Percentiles rank a stretch among this genome's conserved stretches.
These are phyloP conservation scores for Tetranychus urticae DNA, from an alignment of 1,140 invertebrate species.

Conservation along the genomic window DNA sequence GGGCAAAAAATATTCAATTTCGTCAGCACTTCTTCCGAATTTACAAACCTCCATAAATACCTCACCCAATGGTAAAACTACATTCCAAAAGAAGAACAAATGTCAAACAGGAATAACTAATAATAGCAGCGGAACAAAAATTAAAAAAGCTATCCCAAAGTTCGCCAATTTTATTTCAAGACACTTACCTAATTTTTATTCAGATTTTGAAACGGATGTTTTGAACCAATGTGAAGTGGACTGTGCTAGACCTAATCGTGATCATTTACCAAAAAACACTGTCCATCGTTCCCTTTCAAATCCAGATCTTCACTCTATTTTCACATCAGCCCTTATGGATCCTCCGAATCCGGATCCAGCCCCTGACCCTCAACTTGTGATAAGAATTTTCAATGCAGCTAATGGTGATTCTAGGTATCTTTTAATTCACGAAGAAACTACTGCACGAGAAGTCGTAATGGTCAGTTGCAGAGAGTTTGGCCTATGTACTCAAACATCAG, in stretches of 20 bases:
- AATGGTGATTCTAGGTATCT: conserved; percentile 41
- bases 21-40: background rate
- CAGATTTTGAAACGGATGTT: background rate
- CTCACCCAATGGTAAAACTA: background rate
- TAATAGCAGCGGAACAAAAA: background rate
- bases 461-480: conserved; percentile 20
- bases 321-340: background rate
- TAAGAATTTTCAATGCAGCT: conserved; percentile 23
- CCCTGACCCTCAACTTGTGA: conserved; percentile 54
- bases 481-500: background rate
- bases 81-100: background rate
- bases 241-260: background rate
- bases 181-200: background rate
- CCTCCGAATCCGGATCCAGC: background rate
- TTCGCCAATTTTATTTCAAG: background rate
- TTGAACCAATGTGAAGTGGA: background rate
- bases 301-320: background rate
- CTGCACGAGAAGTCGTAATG: conserved; percentile 93
- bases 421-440: conserved; percentile 41
- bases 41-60: background rate
- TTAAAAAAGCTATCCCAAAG: background rate
- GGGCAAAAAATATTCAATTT: background rate
- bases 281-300: background rate
- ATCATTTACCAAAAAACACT: background rate
- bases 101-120: background rate